Conservation (phyloP, 2,797 vertebrate species). For the Takifugu rubripes region DNA sequence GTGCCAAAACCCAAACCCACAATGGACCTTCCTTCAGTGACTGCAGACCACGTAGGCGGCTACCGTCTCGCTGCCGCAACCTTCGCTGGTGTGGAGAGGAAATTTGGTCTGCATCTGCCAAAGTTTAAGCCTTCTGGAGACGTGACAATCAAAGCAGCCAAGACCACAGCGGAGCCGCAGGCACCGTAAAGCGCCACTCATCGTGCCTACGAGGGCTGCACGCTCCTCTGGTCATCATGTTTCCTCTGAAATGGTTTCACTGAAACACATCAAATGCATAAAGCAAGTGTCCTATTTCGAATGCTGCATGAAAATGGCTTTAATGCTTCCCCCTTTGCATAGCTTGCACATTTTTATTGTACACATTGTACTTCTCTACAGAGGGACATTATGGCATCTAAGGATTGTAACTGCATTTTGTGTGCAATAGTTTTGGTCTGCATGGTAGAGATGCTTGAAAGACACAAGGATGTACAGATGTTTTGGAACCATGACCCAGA, state of each 20-base stretch:
- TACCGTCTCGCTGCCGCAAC: constrained; percentile 89
- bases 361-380: constrained; percentile 93
- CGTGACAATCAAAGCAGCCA: constrained; percentile 54
- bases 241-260: constrained; percentile 56
- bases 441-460: constrained; percentile 89
- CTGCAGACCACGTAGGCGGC: constrained; percentile 87
- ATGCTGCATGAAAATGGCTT: constrained; percentile 80
- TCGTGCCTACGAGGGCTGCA: constrained; percentile 24
- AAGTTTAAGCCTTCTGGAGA: constrained; percentile 81
- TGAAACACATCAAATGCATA: constrained; percentile 55
- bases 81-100: constrained; percentile 91
- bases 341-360: constrained; percentile 84
- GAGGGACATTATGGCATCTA: constrained; percentile 80
- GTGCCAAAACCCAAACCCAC: constrained; percentile 78
- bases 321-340: constrained; percentile 72
- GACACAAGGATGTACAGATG: constrained; percentile 49
- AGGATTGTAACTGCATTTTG: constrained; percentile 51
- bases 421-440: constrained; percentile 48
- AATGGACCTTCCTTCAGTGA: constrained; percentile 82
- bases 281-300: constrained; percentile 60
- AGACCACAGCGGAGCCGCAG: constrained; percentile 46
- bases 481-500: constrained; percentile 77
- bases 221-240: constrained; percentile 45
- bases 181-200: constrained; percentile 53
- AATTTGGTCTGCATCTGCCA: constrained; percentile 93